Evolutionary conservation across 2,797 vertebrate species (phyloP).

Genomic region (Fistularia commersonii): DNA sequence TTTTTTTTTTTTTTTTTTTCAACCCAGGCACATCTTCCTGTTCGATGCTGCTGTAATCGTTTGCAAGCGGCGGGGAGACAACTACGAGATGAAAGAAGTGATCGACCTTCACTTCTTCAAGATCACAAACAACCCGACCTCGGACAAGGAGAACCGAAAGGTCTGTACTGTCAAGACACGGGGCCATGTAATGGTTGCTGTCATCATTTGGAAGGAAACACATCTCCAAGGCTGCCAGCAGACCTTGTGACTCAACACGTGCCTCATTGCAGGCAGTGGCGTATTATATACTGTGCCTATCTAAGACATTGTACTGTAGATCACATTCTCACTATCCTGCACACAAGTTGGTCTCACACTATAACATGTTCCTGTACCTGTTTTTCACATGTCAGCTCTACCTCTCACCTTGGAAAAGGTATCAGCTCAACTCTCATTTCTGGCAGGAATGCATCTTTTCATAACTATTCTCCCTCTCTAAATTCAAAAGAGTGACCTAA

Average conservation of each 20-base stretch:
- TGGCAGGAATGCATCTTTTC: slow-evolving; percentile 1
- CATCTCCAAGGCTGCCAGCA: no score
- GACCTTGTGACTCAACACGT: no score
- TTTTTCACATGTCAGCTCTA: slow-evolving; percentile 18
- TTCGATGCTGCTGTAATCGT: slow-evolving; percentile 94
- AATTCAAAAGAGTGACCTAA: slow-evolving; percentile 6
- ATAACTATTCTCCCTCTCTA: neutral
- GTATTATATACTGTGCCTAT: no score
- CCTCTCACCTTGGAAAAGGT: slow-evolving; percentile 10
- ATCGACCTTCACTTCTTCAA: slow-evolving; percentile 96
- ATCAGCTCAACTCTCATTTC: slow-evolving; percentile 5
- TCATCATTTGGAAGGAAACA: neutral
- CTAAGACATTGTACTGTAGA: neutral
- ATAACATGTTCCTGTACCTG: slow-evolving; percentile 10
- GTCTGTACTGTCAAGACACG: slow-evolving; percentile 51
- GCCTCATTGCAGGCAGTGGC: no score
- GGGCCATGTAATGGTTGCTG: neutral
- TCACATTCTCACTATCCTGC: neutral
- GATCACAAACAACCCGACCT: slow-evolving; percentile 94
- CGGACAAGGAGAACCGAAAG: slow-evolving; percentile 96
- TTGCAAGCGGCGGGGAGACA: slow-evolving; percentile 92
- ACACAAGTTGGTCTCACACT: slow-evolving; percentile 3
- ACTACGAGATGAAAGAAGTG: slow-evolving; percentile 97
- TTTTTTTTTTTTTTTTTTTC: slow-evolving; percentile 2
- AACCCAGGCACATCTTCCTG: slow-evolving; percentile 90